Evolutionary conservation across 2,113 vertebrate species (phyloP), one percentile per base, ranked within the genome.

Genomic region (Colaptes auratus): DNA sequence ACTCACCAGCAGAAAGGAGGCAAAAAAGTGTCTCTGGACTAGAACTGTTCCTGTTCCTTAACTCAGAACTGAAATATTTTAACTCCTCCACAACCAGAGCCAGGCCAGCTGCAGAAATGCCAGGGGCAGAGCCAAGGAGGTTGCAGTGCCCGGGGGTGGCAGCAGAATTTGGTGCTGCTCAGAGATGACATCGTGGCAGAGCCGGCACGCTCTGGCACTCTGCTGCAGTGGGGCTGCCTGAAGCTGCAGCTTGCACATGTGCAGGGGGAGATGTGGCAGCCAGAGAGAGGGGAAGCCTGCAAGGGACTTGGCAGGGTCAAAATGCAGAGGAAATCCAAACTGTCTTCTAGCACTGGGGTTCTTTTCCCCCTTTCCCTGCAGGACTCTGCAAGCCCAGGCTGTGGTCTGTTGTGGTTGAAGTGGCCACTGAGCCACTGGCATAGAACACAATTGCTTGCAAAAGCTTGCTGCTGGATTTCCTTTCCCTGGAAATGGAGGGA

Each of bases 21-120:
- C 31, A 83, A 81, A 39, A 64, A 86, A 75, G 66, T 9, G 21
- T 95, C 86, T 91, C 70, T 72, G 50, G 70, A 30, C 50, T 72
- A 84, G 42, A 93, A 85, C 53, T 58, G 86, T 79, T 25, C 69
- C 91, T 60, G 74, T 82, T 93, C 85, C 93, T 97, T 94, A 95
- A 95, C 91, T 96, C 95, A 97, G 94, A 59, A 92, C 86, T 86
- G 65, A 97, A 97, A 55, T 96, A 97, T 97, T 95, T 97, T 97
- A 97, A 97, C 94, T 63, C 75, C 67, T 95, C 21, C 0, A 0
- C 77, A 25, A 2, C 91, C 84, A 24, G 88, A 84, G 60, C 7
- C 10, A 3, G 6, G 31, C 9, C 16, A 36, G 18, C 21, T 36
- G 21, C 44, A n/a, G 64, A 36, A 36, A 39, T 5, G 16, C 33